These are phyloP conservation scores for Conistra vaccinii DNA, from an alignment of 2,888 invertebrate species.

Conservation along the genomic window DNA sequence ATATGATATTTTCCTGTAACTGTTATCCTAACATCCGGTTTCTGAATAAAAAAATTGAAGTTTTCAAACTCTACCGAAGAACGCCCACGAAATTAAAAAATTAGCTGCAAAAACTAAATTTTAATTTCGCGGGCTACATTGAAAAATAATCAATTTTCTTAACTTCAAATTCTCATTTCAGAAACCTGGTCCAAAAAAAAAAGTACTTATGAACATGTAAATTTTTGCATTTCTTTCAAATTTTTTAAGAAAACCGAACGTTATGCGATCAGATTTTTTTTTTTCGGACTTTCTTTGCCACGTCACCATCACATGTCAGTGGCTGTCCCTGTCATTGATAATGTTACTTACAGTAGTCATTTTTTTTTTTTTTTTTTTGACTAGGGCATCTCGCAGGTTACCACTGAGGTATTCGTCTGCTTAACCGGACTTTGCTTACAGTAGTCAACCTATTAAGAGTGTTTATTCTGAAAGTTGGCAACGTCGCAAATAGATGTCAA, in stretches of 20 bases:
- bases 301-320: background rate
- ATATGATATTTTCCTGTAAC: too few relatives aligned
- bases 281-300: background rate
- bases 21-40: background rate
- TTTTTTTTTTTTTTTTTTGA: too few relatives aligned
- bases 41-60: background rate
- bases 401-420: too few relatives aligned
- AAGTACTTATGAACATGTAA: background rate
- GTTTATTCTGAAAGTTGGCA: too few relatives aligned
- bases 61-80: background rate
- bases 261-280: background rate
- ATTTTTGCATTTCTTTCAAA: background rate
- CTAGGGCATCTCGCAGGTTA: too few relatives aligned
- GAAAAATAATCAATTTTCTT: background rate
- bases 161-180: background rate
- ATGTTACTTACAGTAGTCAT: background rate
- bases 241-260: background rate
- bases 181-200: background rate
- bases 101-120: background rate
- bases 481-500: too few relatives aligned
- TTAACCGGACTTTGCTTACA: too few relatives aligned
- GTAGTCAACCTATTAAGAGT: too few relatives aligned
- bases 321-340: background rate
- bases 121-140: background rate
- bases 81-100: background rate